Evolutionary conservation across 1,140 invertebrate genomes (phyloP).

Genomic region (Diplogasteroides magnus): DNA sequence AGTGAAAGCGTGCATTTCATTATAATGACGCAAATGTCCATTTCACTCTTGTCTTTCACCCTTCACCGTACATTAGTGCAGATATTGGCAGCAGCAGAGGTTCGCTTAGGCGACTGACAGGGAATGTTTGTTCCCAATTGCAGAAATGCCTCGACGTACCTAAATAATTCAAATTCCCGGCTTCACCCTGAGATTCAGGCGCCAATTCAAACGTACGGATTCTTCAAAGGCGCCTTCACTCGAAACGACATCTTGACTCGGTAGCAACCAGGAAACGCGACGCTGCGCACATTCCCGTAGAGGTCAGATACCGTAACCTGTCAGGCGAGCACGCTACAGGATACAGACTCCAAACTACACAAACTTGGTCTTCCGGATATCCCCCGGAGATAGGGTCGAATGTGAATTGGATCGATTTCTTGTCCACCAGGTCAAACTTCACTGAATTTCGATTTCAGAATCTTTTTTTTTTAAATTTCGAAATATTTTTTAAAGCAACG

Average conservation of each 20-base stretch:
- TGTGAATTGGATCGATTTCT: constrained; percentile 8
- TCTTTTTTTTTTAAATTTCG: neutral
- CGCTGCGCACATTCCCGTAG: neutral
- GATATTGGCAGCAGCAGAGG: neutral
- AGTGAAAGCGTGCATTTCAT: too few relatives aligned
- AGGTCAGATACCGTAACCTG: constrained; percentile 5
- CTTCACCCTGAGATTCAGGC: too few relatives aligned
- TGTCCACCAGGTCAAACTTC: constrained; percentile 16
- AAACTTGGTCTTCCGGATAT: neutral
- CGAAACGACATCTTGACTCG: constrained; percentile 14
- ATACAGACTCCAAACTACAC: neutral
- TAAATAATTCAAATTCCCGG: neutral
- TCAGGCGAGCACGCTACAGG: neutral
- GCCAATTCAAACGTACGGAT: constrained; percentile 19
- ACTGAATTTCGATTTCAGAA: neutral
- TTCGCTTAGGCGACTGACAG: neutral
- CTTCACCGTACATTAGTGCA: constrained; percentile 24
- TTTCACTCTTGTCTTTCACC: too few relatives aligned
- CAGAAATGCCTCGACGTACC: constrained; percentile 20
- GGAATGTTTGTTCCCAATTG: constrained; percentile 18
- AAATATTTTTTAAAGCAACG: neutral
- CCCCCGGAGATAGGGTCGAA: neutral
- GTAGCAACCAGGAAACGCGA: constrained; percentile 24
- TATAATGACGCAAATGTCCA: too few relatives aligned
- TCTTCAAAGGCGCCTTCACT: constrained; percentile 1